These are phyloP conservation scores for Aricia artaxerxes DNA, from an alignment of 2,888 invertebrate species.

Conservation along the genomic window DNA sequence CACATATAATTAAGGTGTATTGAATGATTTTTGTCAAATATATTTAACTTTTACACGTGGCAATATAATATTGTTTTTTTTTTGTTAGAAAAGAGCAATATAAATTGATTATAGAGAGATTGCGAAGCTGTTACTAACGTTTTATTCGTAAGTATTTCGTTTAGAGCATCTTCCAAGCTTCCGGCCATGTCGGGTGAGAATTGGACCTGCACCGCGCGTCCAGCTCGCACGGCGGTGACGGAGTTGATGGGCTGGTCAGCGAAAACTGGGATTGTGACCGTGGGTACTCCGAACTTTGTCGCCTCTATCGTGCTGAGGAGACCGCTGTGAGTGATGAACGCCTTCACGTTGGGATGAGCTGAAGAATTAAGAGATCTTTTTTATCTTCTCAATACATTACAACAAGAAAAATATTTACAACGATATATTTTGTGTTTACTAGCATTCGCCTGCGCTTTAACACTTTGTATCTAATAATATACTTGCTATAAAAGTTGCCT, in stretches of 20 bases:
- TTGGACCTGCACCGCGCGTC: conserved; percentile 48
- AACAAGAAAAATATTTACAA: background rate
- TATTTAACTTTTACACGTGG: too few species aligned
- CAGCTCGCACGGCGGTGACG: conserved; percentile 45
- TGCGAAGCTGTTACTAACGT: background rate
- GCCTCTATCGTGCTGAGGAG: conserved; percentile 48
- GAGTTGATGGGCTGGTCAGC: conserved; percentile 60
- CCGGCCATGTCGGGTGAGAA: conserved; percentile 47
- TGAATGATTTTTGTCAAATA: too few species aligned
- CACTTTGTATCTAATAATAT: too few species aligned
- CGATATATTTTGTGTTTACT: too few species aligned
- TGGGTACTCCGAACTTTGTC: conserved; percentile 51
- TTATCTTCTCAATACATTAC: background rate
- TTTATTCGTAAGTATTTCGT: conserved; percentile 4
- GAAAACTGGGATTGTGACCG: conserved; percentile 56
- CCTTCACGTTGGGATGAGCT: conserved; percentile 49
- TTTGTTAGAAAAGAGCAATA: too few species aligned
- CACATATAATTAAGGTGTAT: background rate
- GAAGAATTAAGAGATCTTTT: background rate
- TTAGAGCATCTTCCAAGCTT: conserved; percentile 46
- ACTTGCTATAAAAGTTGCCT: too few species aligned
- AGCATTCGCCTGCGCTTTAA: too few species aligned
- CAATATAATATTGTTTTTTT: too few species aligned
- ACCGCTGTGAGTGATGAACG: conserved; percentile 52
- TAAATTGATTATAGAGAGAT: background rate